These are phyloP conservation scores for Spinus olivaceus DNA, from an alignment of 2,797 vertebrate species.

Conservation along the genomic window DNA sequence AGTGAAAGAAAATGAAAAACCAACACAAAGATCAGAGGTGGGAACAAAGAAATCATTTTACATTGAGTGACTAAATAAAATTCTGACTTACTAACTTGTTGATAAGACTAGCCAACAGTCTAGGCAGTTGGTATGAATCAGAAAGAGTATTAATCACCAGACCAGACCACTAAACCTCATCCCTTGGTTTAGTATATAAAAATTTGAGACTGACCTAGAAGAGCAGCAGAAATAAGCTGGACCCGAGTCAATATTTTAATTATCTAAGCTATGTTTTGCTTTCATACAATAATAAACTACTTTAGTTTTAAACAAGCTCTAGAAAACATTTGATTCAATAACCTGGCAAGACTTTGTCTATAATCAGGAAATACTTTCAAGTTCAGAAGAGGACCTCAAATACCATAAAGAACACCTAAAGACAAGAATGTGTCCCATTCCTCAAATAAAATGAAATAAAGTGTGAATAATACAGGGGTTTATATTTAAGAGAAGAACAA, in stretches of 20 bases:
- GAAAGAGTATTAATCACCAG: not conserved
- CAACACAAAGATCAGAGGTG: not conserved
- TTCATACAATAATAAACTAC: not conserved
- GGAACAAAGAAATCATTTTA: not conserved
- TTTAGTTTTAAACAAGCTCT: not conserved
- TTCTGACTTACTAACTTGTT: not conserved
- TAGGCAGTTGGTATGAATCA: not conserved
- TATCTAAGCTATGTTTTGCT: not conserved
- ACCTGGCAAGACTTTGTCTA: not conserved
- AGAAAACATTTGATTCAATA: not conserved
- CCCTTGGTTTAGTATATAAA: not conserved
- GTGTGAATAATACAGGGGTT: not conserved
- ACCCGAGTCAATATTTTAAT: not conserved
- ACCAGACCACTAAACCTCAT: not conserved
- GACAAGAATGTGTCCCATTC: not conserved
- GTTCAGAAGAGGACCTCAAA: not conserved
- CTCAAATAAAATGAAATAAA: not conserved
- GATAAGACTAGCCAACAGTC: not conserved
- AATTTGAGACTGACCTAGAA: not conserved
- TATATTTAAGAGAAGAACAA: not conserved
- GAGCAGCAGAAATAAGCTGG: not conserved
- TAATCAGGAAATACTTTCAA: not conserved
- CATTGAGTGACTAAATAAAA: not conserved
- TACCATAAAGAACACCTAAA: not conserved
- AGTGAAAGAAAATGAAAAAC: not conserved